Base-by-base conservation (phyloP, 2,113 vertebrate species). In the Heterotilapia buettikoferi region DNA sequence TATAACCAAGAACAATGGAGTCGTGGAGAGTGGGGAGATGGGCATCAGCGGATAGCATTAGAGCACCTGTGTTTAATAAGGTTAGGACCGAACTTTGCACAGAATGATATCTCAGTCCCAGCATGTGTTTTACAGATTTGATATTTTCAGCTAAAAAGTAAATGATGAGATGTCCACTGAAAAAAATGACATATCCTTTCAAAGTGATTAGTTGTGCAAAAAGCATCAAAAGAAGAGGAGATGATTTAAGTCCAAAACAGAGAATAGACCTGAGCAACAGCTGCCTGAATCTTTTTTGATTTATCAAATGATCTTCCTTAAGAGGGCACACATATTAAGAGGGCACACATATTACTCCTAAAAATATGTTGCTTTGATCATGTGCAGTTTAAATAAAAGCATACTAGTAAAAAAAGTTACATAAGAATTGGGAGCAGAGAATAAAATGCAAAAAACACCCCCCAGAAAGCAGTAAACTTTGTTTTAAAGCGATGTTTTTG, bases 61-160 rank as follows among this genome's bases (percentile, higher is more conserved):
- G 33, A 86, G n/a, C 88, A 79, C 68, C 85, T 90, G 89, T 66
- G 43, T 92, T 89, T 89, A 66, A 93, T 92, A 88, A 45, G 33
- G 13, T 19, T 52, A 80, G 31, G 16, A 52, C 16, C 21, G 14
- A 82, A 54, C 38, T 11, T 50, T 7, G 50, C 63, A 68, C 33
- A 90, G 59, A 87, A 79, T 61, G 18, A 89, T 89, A 82, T 19
- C 84, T 88, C 24, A 66, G 29, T 29, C 18, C 45, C n/a, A 29
- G 29, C 86, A 87, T 76, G 59, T 91, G 86, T 56, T 66, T 63
- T 59, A 24, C 76, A 89, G 76, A 88, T 83, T 84, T 84, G 9
- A 61, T 40, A 11, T 86, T 36, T 92, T 84, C 13, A 24, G 19
- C 80, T 56, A 43, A 73, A 63, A 86, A 86, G 38, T 80, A 89